These are phyloP conservation scores for Nanorana parkeri DNA, from an alignment of 2,113 vertebrate genomes.

Conservation along the genomic window DNA sequence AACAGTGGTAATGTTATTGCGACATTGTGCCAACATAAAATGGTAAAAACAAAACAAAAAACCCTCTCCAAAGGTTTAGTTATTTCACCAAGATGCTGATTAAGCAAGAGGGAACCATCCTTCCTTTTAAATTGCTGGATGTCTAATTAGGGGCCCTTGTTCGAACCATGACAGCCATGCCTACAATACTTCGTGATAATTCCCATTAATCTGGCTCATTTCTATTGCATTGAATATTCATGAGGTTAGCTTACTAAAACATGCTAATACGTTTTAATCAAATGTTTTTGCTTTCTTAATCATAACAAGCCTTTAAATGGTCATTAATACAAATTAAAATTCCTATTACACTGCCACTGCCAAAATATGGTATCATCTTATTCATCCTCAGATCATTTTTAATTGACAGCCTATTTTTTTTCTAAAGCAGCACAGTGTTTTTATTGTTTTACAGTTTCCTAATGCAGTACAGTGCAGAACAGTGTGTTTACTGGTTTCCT, in stretches of 20 bases:
- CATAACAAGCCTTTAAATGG: slow-evolving; percentile 25
- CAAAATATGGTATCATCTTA: no score
- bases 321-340: slow-evolving; percentile 24
- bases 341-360: not conserved
- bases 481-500: no score
- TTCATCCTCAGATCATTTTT: not conserved
- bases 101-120: not conserved
- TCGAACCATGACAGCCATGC: slow-evolving; percentile 3
- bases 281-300: slow-evolving; percentile 21
- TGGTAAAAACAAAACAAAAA: slow-evolving; percentile 3
- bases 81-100: not conserved
- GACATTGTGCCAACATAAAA: slow-evolving; percentile 34
- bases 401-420: not conserved
- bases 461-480: no score
- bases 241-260: slow-evolving; percentile 5
- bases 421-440: not conserved
- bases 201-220: not conserved
- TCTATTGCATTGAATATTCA: slow-evolving; percentile 29
- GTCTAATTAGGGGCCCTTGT: not conserved
- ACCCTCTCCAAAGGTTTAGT: slow-evolving; percentile 36
- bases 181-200: not conserved
- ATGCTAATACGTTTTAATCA: slow-evolving; percentile 8
- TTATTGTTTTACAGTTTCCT: not conserved
- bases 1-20: slow-evolving; percentile 40
- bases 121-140: slow-evolving; percentile 11